A percentile compares a stretch with the other conserved stretches of the same genome.
Evolutionary conservation across 2,888 invertebrate species (phyloP).

Genomic region (Ischnura elegans): DNA sequence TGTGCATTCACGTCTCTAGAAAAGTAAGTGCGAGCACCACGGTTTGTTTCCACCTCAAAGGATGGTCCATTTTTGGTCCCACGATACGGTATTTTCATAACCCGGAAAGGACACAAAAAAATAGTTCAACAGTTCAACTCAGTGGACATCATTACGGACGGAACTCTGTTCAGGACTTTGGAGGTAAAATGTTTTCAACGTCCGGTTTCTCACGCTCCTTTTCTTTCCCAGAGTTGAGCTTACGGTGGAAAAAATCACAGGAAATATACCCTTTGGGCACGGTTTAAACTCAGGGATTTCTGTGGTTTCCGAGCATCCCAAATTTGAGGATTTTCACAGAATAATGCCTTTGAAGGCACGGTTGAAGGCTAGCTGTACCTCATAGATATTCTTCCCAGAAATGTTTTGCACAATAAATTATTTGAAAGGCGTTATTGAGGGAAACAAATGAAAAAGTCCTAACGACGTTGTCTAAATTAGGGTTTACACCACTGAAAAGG

Average conservation of each 20-base stretch:
- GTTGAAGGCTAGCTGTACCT: no score
- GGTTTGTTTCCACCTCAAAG: not conserved
- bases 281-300: no score
- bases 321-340: no score
- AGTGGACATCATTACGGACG: not conserved
- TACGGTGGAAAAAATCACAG: not conserved
- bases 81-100: not conserved
- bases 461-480: no score
- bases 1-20: not conserved
- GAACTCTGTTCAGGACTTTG: not conserved
- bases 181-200: not conserved
- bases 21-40: not conserved
- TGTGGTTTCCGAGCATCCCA: no score
- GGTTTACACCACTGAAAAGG: no score
- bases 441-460: no score
- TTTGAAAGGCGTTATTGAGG: no score
- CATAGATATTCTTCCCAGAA: no score
- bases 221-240: not conserved
- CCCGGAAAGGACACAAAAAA: not conserved
- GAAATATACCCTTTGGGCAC: not conserved
- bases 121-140: not conserved
- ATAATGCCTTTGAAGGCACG: no score
- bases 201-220: not conserved
- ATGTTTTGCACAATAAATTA: no score
- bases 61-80: not conserved